Evolutionary conservation across 2,888 invertebrate species (phyloP).

Genomic region (Tyria jacobaeae): DNA sequence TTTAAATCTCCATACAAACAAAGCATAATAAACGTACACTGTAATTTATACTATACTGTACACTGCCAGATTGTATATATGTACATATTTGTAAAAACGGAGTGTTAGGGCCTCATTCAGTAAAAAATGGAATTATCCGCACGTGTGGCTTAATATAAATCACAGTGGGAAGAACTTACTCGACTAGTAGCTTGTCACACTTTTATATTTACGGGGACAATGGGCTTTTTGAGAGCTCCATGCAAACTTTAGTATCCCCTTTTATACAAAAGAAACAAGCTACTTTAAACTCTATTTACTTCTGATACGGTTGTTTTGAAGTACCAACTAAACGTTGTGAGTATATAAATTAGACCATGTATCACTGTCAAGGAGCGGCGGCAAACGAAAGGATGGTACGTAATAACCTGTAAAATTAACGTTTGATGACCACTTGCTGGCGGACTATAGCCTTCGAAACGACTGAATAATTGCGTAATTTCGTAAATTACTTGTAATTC

Average conservation of each 20-base stretch:
- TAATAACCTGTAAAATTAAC: conserved; percentile 81
- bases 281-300: conserved; percentile 57
- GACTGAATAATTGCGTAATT: conserved; percentile 57
- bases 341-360: conserved; percentile 78
- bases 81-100: not conserved
- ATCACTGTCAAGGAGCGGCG: conserved; percentile 74
- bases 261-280: conserved; percentile 31
- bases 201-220: conserved; percentile 77
- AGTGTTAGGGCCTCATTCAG: not conserved
- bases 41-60: not conserved
- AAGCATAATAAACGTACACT: not conserved
- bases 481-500: conserved; percentile 54
- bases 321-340: conserved; percentile 55
- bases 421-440: conserved; percentile 70
- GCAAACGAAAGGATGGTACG: conserved; percentile 67
- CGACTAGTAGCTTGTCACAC: conserved; percentile 61
- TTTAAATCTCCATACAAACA: not conserved
- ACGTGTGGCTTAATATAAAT: conserved; percentile 61
- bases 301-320: conserved; percentile 46
- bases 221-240: conserved; percentile 64
- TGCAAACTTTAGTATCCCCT: conserved; percentile 44
- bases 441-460: conserved; percentile 50
- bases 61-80: not conserved
- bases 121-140: conserved; percentile 48
- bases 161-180: conserved; percentile 65